Base-by-base conservation (phyloP, 2,113 vertebrate genomes). In the Platichthys stellatus region DNA sequence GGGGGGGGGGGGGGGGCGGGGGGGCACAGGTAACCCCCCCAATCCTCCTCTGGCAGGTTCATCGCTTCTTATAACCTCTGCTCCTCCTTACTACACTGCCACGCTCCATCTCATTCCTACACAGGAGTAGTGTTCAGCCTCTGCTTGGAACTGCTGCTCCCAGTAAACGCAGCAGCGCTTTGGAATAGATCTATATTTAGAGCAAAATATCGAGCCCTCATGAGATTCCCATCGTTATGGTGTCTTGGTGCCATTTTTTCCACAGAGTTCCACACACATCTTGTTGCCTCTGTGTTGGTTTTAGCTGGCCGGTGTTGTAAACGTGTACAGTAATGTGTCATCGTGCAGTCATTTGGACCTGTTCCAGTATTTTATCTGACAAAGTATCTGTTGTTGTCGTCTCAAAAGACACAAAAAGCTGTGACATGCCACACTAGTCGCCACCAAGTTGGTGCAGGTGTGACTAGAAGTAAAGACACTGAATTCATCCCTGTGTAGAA, bases 211-310 rank as follows among this genome's bases (percentile, higher is more conserved):
- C 75, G 53, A 62, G 78, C 76, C 70, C 81, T 76, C 81, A 74
- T 78, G 69, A 84, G 70, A 83, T 76, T 76, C 74, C 69, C 84
- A 88, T 89, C 78, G 77, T 89, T 86, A 83, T 83, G 81, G 84
- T 89, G 89, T 92, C 81, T 89, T 68, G 78, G 88, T 87, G 86
- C 88, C 87, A 90, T 90, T 76, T 81, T 69, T 80, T 35, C 35
- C 80, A 85, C 81, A 88, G 88, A 89, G 78, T 71, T 88, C 75
- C 85, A 81, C 90, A 84, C 83, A 88, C 93, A 94, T 94, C 86
- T 71, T 90, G 93, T 94, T 88, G 93, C 93, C 94, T 93, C 78
- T 90, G 82, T 93, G 93, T 92, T 90, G 84, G 88, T 87, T 83
- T 31, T 89, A 87, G 73, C 83, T 63, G 84, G 79, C 91, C 87